A percentile compares a stretch with the other conserved stretches of the same genome.
These are phyloP conservation scores for Ctenomys sociabilis DNA, from an alignment of 2,113 vertebrate species.

Conservation along the genomic window DNA sequence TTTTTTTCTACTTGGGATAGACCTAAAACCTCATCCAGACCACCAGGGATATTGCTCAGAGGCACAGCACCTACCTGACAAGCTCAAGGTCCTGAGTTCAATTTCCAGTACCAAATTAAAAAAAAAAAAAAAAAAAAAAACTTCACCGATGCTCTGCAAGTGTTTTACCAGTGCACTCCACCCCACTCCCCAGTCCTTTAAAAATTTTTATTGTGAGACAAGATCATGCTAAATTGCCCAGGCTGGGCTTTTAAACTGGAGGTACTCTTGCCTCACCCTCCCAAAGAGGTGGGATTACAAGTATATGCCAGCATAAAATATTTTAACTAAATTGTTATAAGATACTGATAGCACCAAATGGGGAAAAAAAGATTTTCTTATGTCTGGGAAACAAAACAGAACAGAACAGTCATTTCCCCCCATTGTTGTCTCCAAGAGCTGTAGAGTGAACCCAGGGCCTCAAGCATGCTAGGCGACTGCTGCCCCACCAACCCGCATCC, in stretches of 20 bases:
- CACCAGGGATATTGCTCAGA: no score
- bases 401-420: not conserved
- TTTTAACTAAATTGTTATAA: not conserved
- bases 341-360: not conserved
- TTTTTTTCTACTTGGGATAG: not conserved
- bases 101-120: no score
- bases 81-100: no score
- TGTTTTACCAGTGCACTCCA: not conserved
- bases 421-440: not conserved
- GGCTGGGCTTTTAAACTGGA: not conserved
- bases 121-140: no score
- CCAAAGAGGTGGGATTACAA: not conserved
- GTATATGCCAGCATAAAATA: not conserved
- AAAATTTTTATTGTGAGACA: not conserved
- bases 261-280: not conserved
- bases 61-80: no score
- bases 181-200: not conserved
- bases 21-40: not conserved
- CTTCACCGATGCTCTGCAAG: not conserved
- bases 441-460: not conserved
- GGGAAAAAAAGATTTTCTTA: not conserved
- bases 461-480: not conserved
- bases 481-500: not conserved
- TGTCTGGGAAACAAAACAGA: not conserved
- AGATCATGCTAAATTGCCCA: not conserved